Evolutionary conservation across 1,140 invertebrate species (phyloP).

Genomic region (Fopius arisanus): DNA sequence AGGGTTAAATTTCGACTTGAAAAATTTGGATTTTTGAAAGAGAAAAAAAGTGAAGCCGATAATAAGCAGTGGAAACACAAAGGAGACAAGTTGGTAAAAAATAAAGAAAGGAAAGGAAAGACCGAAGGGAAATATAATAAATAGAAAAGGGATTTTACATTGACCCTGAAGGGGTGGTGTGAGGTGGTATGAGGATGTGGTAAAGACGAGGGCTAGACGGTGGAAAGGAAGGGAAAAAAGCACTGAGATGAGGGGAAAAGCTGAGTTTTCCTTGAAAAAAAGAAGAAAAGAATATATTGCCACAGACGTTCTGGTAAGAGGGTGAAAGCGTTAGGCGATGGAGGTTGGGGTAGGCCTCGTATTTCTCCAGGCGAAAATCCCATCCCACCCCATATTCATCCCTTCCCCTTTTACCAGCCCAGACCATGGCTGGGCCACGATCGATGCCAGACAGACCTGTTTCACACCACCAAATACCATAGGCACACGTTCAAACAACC

Average conservation of each 20-base stretch:
- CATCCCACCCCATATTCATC: background rate
- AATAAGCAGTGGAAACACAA: background rate
- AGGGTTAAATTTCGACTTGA: background rate
- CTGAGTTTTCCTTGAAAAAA: background rate
- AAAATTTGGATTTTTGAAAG: background rate
- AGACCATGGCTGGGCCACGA: slow-evolving; percentile 42
- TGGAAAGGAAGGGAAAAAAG: slow-evolving; percentile 16
- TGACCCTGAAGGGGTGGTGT: background rate
- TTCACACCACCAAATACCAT: slow-evolving; percentile 61
- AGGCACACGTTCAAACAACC: slow-evolving; percentile 26
- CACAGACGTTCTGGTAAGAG: slow-evolving; percentile 9
- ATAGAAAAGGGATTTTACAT: slow-evolving; percentile 12
- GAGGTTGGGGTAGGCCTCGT: slow-evolving; percentile 63
- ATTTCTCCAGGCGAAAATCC: slow-evolving; percentile 32
- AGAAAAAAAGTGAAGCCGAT: background rate
- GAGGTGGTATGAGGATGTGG: background rate
- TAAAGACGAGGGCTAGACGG: slow-evolving; percentile 7
- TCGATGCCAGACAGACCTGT: slow-evolving; percentile 66
- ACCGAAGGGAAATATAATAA: slow-evolving; percentile 13
- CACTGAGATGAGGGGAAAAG: background rate
- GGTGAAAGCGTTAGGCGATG: slow-evolving; percentile 29
- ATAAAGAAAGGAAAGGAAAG: too few relatives aligned
- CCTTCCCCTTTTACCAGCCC: background rate
- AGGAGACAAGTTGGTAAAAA: background rate
- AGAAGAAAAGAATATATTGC: background rate